phyloP scores from a whole-genome alignment of 1,140 invertebrate species.

The Glomeris maerens region DNA sequence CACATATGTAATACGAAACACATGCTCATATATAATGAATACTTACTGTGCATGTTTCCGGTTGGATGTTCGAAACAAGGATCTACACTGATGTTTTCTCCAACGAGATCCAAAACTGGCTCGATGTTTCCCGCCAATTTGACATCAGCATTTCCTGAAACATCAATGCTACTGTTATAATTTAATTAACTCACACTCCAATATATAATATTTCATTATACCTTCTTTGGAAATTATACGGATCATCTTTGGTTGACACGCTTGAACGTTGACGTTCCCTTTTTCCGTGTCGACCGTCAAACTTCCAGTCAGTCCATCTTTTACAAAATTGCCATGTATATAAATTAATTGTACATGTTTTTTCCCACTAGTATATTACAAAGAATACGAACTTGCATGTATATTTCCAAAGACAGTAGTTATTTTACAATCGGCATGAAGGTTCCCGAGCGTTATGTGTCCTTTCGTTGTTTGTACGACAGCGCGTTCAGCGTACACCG shows the following conservation, averaged over 20 bases:
- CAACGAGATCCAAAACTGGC: no score
- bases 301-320: not conserved
- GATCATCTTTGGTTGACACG: not conserved
- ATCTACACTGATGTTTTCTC: no score
- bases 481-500: not conserved
- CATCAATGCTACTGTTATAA: no score
- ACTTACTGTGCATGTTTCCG: no score
- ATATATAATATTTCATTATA: no score
- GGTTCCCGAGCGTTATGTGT: not conserved
- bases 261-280: not conserved
- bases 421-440: not conserved
- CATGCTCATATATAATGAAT: not conserved
- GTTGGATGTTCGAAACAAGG: no score
- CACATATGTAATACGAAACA: not conserved
- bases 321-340: no score
- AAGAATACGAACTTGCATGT: not conserved
- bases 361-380: not conserved
- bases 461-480: not conserved
- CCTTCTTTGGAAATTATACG: not conserved
- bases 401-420: not conserved
- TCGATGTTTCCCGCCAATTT: not conserved
- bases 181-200: no score
- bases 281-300: not conserved
- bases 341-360: not conserved
- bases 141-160: no score